phyloP scores from a whole-genome alignment of 2,888 invertebrate genomes.

The Cantharis rufa region DNA sequence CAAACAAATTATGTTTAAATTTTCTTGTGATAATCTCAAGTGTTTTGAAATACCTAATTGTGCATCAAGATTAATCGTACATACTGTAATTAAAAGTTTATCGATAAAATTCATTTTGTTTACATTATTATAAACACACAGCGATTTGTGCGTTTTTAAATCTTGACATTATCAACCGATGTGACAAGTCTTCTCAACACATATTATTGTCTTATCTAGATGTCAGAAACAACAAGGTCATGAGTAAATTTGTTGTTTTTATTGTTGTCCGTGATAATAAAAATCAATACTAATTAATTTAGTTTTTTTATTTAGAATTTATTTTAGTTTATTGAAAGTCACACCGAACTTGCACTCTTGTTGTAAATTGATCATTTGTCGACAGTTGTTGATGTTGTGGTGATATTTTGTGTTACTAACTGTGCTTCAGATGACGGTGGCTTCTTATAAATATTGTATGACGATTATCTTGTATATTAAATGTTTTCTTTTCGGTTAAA shows the following conservation, averaged over 20 bases:
- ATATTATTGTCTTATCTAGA: slow-evolving; percentile 4
- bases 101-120: background rate
- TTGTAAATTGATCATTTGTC: background rate
- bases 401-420: slow-evolving; percentile 5
- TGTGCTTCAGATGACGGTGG: slow-evolving; percentile 6
- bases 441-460: background rate
- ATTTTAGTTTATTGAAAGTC: background rate
- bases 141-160: background rate
- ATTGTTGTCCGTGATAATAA: background rate
- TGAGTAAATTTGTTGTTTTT: slow-evolving; percentile 12
- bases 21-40: background rate
- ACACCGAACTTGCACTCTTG: background rate
- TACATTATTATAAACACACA: background rate
- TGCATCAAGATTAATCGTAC: background rate
- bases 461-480: slow-evolving; percentile 6
- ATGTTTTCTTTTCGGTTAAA: background rate
- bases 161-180: background rate
- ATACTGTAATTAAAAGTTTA: background rate
- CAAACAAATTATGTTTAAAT: background rate
- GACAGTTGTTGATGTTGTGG: background rate
- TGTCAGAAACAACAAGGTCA: slow-evolving; percentile 7
- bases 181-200: slow-evolving; percentile 9
- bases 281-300: slow-evolving; percentile 1
- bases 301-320: background rate
- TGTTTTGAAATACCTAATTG: background rate